phyloP scores from a whole-genome alignment of 2,888 invertebrate genomes.

The Poecilobothrus nobilitatus region DNA sequence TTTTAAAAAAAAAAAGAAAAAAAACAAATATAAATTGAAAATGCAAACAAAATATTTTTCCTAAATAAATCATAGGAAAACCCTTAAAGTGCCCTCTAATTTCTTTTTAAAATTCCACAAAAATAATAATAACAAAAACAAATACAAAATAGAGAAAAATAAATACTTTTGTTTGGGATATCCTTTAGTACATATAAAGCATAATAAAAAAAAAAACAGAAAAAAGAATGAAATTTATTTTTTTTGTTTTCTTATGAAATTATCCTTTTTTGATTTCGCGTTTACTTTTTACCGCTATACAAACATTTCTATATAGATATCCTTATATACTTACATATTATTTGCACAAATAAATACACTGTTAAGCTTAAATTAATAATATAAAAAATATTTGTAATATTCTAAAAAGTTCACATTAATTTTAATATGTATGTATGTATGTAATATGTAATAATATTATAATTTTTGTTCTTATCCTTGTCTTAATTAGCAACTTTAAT shows the following conservation, averaged over 20 bases:
- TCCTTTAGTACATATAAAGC: not conserved
- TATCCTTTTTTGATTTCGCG: conserved; percentile 2
- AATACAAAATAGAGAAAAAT: not conserved
- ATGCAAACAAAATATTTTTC: no score
- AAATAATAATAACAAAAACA: not conserved
- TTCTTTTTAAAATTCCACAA: conserved; percentile 3
- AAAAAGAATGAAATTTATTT: not conserved
- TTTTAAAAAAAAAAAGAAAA: no score
- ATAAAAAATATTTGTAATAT: no score
- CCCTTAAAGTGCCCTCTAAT: not conserved
- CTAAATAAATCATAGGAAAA: not conserved
- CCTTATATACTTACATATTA: no score
- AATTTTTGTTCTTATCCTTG: no score
- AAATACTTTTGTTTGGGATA: not conserved
- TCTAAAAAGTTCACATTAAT: no score
- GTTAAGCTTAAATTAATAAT: no score
- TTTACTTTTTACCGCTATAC: not conserved
- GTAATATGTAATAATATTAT: no score
- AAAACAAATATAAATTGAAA: no score
- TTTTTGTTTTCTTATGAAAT: not conserved
- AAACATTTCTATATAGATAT: not conserved
- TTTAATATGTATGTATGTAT: no score
- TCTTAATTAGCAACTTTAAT: no score
- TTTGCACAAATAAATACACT: no score
- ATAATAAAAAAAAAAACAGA: not conserved